phyloP scores from a whole-genome alignment of 1,140 invertebrate species.

The Drosophila obscura region DNA sequence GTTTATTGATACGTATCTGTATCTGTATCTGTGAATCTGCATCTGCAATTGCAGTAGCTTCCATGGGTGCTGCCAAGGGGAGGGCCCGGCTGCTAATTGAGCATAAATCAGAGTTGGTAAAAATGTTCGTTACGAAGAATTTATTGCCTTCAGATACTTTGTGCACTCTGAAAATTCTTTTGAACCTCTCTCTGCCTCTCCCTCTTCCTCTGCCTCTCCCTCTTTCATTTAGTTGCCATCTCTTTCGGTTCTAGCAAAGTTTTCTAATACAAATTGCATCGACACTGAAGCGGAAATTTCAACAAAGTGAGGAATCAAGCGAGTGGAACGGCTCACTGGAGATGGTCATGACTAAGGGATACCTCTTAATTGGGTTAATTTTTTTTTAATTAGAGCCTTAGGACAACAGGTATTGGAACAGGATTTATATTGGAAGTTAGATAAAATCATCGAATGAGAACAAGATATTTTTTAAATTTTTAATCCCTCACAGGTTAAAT shows the following conservation, averaged over 20 bases:
- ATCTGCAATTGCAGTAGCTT: slow-evolving; percentile 5
- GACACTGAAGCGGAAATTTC: slow-evolving; percentile 75
- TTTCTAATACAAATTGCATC: slow-evolving; percentile 80
- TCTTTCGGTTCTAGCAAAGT: slow-evolving; percentile 44
- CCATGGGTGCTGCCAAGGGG: background rate
- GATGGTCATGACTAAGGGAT: background rate
- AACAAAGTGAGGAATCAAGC: slow-evolving; percentile 18
- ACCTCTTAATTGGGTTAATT: background rate
- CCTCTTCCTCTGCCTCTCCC: background rate
- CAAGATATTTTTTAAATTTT: too few relatives aligned
- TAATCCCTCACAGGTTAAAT: too few relatives aligned
- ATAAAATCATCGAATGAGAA: too few relatives aligned
- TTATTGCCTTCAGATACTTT: slow-evolving; percentile 68
- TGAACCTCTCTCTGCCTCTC: background rate
- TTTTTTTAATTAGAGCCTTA: too few relatives aligned
- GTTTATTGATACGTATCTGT: slow-evolving; percentile 53
- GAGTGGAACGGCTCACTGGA: background rate
- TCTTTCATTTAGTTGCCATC: background rate
- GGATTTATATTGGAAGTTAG: too few relatives aligned
- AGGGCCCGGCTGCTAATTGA: slow-evolving; percentile 63
- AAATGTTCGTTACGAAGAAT: slow-evolving; percentile 61
- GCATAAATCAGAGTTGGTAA: slow-evolving; percentile 69
- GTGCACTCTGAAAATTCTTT: slow-evolving; percentile 63
- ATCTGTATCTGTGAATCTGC: slow-evolving; percentile 23
- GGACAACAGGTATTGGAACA: too few relatives aligned